Percentiles rank a stretch among this genome's conserved stretches.
phyloP scores from a whole-genome alignment of 2,797 vertebrate genomes.

The Sebastes oblongus region DNA sequence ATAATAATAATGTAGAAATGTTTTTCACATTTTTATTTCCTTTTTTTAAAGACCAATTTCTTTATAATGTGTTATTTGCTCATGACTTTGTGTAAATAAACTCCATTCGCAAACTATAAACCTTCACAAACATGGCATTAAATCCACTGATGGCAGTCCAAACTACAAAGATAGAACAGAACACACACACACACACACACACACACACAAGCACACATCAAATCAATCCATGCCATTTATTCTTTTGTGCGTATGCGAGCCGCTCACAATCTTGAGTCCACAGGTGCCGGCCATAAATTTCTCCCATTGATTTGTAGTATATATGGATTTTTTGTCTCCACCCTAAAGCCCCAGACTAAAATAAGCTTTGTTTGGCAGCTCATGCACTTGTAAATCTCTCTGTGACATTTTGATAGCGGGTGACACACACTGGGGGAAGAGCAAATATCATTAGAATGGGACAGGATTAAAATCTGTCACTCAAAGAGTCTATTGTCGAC shows the following conservation, averaged over 20 bases:
- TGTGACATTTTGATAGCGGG: constrained; percentile 84
- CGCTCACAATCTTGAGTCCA: constrained; percentile 53
- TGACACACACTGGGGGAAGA: constrained; percentile 57
- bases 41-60: not conserved
- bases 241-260: constrained; percentile 46
- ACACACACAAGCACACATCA: constrained; percentile 1
- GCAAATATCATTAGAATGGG: constrained; percentile 79
- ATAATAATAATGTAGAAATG: not conserved
- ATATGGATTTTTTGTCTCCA: constrained; percentile 68
- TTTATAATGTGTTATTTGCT: not conserved
- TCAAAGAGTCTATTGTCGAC: constrained; percentile 76
- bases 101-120: not conserved
- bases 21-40: not conserved
- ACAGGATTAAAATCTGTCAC: constrained; percentile 75
- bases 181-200: not conserved
- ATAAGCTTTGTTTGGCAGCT: constrained; percentile 83
- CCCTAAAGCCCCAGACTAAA: constrained; percentile 64
- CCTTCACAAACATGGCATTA: not conserved
- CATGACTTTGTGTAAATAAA: not conserved
- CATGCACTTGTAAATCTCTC: constrained; percentile 77
- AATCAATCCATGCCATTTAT: constrained; percentile 45
- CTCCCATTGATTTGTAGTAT: constrained; percentile 76
- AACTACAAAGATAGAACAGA: not conserved
- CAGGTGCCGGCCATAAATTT: constrained; percentile 71
- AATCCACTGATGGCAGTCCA: not conserved